Evolutionary conservation across 2,113 vertebrate species (phyloP).

Genomic region (Entelurus aequoreus): DNA sequence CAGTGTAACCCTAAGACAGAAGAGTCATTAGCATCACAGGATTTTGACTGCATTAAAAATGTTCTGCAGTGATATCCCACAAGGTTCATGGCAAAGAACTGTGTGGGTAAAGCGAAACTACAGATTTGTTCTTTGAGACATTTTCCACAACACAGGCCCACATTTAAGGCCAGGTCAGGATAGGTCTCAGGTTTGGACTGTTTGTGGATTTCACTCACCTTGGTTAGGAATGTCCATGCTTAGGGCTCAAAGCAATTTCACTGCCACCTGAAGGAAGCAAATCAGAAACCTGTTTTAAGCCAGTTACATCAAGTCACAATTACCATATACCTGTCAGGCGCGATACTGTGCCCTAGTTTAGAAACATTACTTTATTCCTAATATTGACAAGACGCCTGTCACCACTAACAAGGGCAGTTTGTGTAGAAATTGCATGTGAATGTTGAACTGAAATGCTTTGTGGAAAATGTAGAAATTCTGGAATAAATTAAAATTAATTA

Average conservation of each 20-base stretch:
- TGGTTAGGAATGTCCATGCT: fast-evolving
- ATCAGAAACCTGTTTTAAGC: background rate
- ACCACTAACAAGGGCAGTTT: no score
- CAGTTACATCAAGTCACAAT: background rate
- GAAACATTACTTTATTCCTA: no score
- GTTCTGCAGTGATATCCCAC: slow-evolving; percentile 80
- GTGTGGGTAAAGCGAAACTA: slow-evolving; percentile 73
- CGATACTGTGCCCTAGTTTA: no score
- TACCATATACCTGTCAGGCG: no score
- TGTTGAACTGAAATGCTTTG: no score
- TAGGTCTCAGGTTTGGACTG: slow-evolving; percentile 70
- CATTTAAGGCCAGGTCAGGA: slow-evolving; percentile 77
- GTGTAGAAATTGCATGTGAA: no score
- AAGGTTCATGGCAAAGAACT: slow-evolving; percentile 58
- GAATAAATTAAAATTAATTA: no score
- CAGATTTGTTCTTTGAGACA: slow-evolving; percentile 80
- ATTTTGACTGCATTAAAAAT: slow-evolving; percentile 12
- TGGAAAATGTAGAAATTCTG: no score
- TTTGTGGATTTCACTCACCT: slow-evolving; percentile 4
- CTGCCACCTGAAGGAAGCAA: background rate
- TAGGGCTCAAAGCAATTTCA: no score
- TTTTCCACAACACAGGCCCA: slow-evolving; percentile 84
- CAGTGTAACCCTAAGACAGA: no score
- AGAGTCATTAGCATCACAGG: no score
- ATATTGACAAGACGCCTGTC: no score